Base-by-base conservation (phyloP, 2,113 vertebrate species). In the Oncorhynchus keta region DNA sequence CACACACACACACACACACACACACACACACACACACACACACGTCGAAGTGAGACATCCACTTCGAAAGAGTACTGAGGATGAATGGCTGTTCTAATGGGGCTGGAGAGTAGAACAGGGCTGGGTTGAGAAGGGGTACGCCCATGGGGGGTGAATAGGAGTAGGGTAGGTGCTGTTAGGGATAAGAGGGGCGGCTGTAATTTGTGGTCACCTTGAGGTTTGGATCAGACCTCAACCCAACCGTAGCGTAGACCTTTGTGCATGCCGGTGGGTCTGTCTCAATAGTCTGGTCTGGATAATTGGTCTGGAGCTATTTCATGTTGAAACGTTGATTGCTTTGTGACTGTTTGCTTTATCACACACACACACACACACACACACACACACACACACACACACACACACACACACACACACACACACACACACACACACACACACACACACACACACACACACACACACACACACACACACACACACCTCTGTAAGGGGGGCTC, bases 281-380 rank as follows among this genome's bases (percentile, higher is more conserved):
- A 65, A 22, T 32, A 16, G 24, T 74, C 57, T 51, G n/a, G 73
- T 30, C 45, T 35, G 51, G 28, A 68, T 26, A 49, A 49, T 18
- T 24, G 48, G 68, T 57, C 35, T 62, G 65, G 16, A 55, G 51
- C 35, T 64, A 48, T 74, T 70, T 55, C 70, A 62, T 24, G 59
- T 62, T 28, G 57, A 72, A 64, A 70, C 67, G 35, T 66, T 76
- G 55, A 76, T 66, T 84, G 72, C 64, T 76, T 67, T 64, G 45
- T 4, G 48, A 67, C 67, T 28, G 59, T 18, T 70, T 73, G 28
- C 4, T 28, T 77, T 74, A 67, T 22, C 7, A 20, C 5, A 3
- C 39, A 24, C 7, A 6, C 14, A 62, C 59, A 24, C 59, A 62
- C 59, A 62, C 59, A 62, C 18, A 8, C 59, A 24, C 59, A 61